Base-by-base conservation (phyloP, 1,140 invertebrate genomes). In the Nixonia krombeini region DNA sequence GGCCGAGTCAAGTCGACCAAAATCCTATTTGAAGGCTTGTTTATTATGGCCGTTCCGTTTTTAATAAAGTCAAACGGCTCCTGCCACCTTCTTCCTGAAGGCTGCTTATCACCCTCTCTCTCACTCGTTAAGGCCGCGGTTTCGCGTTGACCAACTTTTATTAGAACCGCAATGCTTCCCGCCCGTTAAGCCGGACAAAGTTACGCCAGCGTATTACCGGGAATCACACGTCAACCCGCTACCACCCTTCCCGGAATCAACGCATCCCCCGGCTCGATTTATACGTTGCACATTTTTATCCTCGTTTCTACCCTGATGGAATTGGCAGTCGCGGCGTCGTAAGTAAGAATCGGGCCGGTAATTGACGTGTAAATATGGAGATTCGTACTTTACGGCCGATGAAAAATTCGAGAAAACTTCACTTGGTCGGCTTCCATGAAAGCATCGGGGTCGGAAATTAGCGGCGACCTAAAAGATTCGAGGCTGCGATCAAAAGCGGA, bases 81-180 rank as follows among this genome's bases (percentile, higher is more conserved):
- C 8, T 26, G 51, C 6, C 26, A 2, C 17, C 6, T 5, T 3
- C 21, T 28, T 29, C 13, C 5, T 3, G 4, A 5, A 7, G 6
- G 4, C 21, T 41, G 5, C 31, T 10, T 23, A 42, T 25, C n/a
- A n/a, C n/a, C n/a, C 21, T 33, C 13, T 51, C 18, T 29, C 12
- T 41, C 21, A 53, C 64, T 64, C 57, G 68, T 70, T 74, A 67
- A 72, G 69, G 44, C 29, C 64, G 72, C 62, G 73, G 65, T 77
- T 77, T 74, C 71, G 75, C 70, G 76, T 68, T 78, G 75, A 77
- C 75, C 74, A 79, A 78, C 76, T 79, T 78, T 79, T 79, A 79
- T 79, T 79, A 73, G 68, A 77, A 70, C 55, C 57, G 44, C 51
- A 58, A 55, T 65, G 64, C 45, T 61, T 55, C 56, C 57, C 63